Evolutionary conservation across 2,888 invertebrate species (phyloP), one percentile per base, ranked within the genome.

Genomic region (Epinotia nisella): DNA sequence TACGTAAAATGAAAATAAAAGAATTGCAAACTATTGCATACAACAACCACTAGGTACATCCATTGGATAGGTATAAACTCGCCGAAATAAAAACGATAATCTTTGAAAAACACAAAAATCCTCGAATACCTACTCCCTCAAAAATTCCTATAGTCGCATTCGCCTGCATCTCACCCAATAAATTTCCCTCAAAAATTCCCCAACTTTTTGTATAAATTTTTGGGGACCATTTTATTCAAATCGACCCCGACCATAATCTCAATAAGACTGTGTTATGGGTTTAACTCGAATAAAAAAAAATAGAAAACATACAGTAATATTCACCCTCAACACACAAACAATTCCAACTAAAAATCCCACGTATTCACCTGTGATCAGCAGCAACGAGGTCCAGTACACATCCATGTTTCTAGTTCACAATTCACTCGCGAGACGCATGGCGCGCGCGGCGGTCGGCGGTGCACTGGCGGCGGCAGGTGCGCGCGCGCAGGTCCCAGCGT

Each of bases 381-480:
- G 55, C 35, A 71, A 41, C n/a, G 45, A 76, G 75, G 83, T 79
- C 84, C 82, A 83, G 71, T 87, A 75, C 83, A 89, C 85, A 90
- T 90, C 90, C 91, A 92, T 92, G 79, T 77, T 88, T 80, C 49
- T 61, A 41, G 51, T 81, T 80, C 83, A 85, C 83, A 85, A 83
- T 9, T 35, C 91, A 91, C 91, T 87, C 91, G 90, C 91, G 90
- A 76, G 75, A 87, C 86, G 87, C 79, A 75, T 69, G 74, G 67
- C 78, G 76, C 81, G 74, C 78, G 74, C 80, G 77, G 76, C 85
- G 80, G 82, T 80, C 81, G 79, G 76, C 76, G 82, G 76, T 82
- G 82, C 82, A 90, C 90, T 91, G 86, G 76, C 77, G 74, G 89
- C 90, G 86, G 76, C 78, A 74, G 78, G 76, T 76, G 78, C 70